A percentile compares a stretch with the other conserved stretches of the same genome.
Conservation (phyloP, 2,888 invertebrate genomes). For the Sabatieria punctata region DNA sequence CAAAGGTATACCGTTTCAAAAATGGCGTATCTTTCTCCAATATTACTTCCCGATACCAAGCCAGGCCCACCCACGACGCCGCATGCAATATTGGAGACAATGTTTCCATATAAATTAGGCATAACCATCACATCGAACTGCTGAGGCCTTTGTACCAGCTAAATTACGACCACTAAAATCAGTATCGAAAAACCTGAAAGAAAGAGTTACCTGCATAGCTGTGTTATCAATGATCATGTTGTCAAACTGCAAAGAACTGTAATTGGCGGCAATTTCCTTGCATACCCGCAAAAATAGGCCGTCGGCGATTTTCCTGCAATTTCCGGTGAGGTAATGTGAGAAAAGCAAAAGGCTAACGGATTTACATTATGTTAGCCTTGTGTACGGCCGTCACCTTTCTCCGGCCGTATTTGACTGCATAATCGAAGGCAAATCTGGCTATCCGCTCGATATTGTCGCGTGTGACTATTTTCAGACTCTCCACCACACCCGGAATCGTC, state of each 20-base stretch:
- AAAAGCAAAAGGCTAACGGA: no score
- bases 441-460: slow-evolving; percentile 69
- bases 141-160: slow-evolving; percentile 48
- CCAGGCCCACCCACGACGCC: slow-evolving; percentile 95
- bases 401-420: slow-evolving; percentile 59
- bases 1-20: slow-evolving; percentile 43
- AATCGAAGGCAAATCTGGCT: slow-evolving; percentile 84
- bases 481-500: slow-evolving; percentile 72
- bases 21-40: slow-evolving; percentile 47
- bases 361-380: slow-evolving; percentile 88
- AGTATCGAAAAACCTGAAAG: no score
- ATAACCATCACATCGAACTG: slow-evolving; percentile 96
- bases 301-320: slow-evolving; percentile 76
- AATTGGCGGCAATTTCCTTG: slow-evolving; percentile 62
- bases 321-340: no score
- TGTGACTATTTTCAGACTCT: slow-evolving; percentile 86
- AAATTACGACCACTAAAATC: slow-evolving; percentile 11
- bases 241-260: slow-evolving; percentile 70
- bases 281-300: slow-evolving; percentile 87
- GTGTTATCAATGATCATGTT: slow-evolving; percentile 87
- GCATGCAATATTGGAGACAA: slow-evolving; percentile 83
- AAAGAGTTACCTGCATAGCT: slow-evolving; percentile 91
- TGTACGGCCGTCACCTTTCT: slow-evolving; percentile 93
- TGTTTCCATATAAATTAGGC: slow-evolving; percentile 92
- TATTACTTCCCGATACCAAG: slow-evolving; percentile 74